A percentile compares a stretch with the other conserved stretches of the same genome.
These are phyloP conservation scores for Prionailurus viverrinus DNA, from an alignment of 2,113 vertebrate species.

Conservation along the genomic window DNA sequence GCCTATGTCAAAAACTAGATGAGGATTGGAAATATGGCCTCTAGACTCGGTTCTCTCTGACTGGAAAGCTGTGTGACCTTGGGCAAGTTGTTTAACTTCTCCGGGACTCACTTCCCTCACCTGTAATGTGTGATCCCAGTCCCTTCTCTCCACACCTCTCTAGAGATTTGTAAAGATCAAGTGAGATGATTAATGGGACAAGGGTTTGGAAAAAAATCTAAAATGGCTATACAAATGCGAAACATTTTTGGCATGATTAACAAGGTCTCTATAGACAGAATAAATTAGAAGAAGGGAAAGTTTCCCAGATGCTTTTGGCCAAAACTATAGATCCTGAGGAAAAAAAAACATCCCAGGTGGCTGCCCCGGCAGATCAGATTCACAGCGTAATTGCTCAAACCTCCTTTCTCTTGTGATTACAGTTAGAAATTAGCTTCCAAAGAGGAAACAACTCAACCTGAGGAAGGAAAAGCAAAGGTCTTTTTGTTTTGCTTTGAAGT, in stretches of 20 bases:
- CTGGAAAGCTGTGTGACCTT: neutral
- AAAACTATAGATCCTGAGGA: slow-evolving; percentile 63
- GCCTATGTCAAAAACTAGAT: neutral
- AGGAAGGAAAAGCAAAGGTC: slow-evolving; percentile 1
- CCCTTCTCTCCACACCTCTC: slow-evolving; percentile 17
- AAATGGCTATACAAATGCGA: slow-evolving; percentile 59
- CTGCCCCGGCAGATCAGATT: slow-evolving; percentile 37
- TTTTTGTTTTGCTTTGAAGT: slow-evolving; percentile 27
- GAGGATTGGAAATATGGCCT: neutral
- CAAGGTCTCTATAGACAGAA: slow-evolving; percentile 59
- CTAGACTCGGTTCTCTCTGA: neutral
- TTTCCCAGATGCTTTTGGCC: slow-evolving; percentile 71
- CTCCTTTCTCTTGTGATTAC: slow-evolving; percentile 44
- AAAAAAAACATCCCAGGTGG: slow-evolving; percentile 15
- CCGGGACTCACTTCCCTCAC: neutral
- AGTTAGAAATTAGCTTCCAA: slow-evolving; percentile 54
- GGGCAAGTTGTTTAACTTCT: neutral
- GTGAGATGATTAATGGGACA: slow-evolving; percentile 56
- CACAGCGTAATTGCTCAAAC: neutral
- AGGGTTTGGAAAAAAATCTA: slow-evolving; percentile 57
- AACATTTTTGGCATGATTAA: slow-evolving; percentile 62
- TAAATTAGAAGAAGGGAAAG: slow-evolving; percentile 61
- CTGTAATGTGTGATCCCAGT: neutral
- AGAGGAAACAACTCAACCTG: slow-evolving; percentile 28
- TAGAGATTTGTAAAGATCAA: slow-evolving; percentile 60